Evolutionary conservation across 2,888 invertebrate species (phyloP).

Genomic region (Leucozona laternaria): DNA sequence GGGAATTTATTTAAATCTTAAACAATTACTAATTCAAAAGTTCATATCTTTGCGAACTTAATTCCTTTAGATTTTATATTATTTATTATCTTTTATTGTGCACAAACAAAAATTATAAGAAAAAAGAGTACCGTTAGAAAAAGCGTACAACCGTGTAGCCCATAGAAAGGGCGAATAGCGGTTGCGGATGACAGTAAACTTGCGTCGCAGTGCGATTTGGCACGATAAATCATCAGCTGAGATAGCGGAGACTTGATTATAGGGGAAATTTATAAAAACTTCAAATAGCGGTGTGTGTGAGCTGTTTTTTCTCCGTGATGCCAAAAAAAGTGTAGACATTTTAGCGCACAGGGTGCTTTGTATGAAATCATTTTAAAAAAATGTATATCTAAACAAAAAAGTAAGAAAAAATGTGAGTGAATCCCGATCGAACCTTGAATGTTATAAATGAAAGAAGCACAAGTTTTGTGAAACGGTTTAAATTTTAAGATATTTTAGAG

Average conservation of each 20-base stretch:
- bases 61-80: not conserved
- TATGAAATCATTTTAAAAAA: not conserved
- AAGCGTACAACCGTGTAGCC: not conserved
- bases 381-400: too few species aligned
- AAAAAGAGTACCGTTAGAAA: not conserved
- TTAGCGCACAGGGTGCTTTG: not conserved
- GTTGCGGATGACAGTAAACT: not conserved
- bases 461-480: too few species aligned
- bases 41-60: not conserved
- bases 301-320: not conserved
- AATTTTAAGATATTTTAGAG: too few species aligned
- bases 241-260: not conserved
- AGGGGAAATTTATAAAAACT: not conserved
- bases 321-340: not conserved
- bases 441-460: too few species aligned
- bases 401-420: too few species aligned
- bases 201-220: not conserved
- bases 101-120: not conserved
- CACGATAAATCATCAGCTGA: not conserved
- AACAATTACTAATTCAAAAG: not conserved
- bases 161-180: constrained; percentile 6
- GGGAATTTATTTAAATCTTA: not conserved
- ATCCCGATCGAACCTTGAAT: too few species aligned
- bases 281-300: not conserved
- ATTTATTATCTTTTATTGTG: not conserved